Conservation (phyloP, 2,888 invertebrate genomes). For the Tillus elongatus region DNA sequence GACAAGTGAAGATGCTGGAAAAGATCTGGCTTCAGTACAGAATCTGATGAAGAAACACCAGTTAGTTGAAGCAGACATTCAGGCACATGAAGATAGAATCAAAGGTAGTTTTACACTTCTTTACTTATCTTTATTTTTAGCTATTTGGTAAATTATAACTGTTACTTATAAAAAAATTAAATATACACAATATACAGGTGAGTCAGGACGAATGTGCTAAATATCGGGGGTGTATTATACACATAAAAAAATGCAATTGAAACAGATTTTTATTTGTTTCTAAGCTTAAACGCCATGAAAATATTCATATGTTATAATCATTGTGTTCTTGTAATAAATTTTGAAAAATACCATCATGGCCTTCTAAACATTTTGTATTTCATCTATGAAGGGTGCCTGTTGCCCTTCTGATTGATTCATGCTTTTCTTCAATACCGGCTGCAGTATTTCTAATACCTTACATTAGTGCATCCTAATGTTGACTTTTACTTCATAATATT, state of each 20-base stretch:
- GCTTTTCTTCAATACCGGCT: slow-evolving; percentile 2
- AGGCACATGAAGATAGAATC: slow-evolving; percentile 91
- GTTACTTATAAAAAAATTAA: too few relatives aligned
- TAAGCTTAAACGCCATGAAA: too few relatives aligned
- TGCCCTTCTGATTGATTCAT: slow-evolving; percentile 2
- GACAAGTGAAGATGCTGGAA: slow-evolving; percentile 94
- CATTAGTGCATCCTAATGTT: slow-evolving; percentile 1
- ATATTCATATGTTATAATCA: neutral
- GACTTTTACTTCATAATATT: neutral
- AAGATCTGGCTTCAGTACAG: slow-evolving; percentile 96
- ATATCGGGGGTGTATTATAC: too few relatives aligned
- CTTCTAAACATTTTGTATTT: slow-evolving; percentile 1
- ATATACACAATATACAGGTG: too few relatives aligned
- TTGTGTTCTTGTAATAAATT: neutral
- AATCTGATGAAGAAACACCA: slow-evolving; percentile 98
- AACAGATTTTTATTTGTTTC: too few relatives aligned
- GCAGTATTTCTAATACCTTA: neutral
- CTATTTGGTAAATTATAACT: too few relatives aligned
- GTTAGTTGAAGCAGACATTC: slow-evolving; percentile 95
- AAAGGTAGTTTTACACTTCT: slow-evolving; percentile 56
- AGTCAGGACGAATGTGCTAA: too few relatives aligned
- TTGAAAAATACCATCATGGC: neutral
- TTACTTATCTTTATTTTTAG: too few relatives aligned
- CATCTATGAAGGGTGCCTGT: slow-evolving; percentile 2
- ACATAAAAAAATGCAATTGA: too few relatives aligned